Evolutionary conservation across 1,140 invertebrate species (phyloP).

Genomic region (Euglossa dilemma): DNA sequence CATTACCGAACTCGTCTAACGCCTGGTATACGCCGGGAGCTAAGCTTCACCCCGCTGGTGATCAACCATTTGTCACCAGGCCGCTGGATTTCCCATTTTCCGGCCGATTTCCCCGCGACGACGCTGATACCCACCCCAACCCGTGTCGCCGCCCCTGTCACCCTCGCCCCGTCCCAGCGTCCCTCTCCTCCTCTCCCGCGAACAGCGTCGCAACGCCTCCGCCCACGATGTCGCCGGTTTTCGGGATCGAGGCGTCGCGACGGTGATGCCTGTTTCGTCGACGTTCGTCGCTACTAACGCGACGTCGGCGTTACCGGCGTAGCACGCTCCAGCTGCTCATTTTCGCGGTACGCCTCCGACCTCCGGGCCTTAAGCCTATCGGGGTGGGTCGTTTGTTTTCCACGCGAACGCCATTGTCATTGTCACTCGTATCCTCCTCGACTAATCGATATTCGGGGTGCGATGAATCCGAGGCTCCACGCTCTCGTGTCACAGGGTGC

Average conservation of each 20-base stretch:
- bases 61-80: slow-evolving; percentile 80
- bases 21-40: slow-evolving; percentile 51
- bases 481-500: too few species aligned
- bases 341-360: slow-evolving; percentile 67
- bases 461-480: too few species aligned
- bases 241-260: slow-evolving; percentile 8
- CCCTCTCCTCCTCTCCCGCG: background rate
- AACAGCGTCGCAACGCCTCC: slow-evolving; percentile 20
- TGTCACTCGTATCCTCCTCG: slow-evolving; percentile 27
- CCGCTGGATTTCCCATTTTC: slow-evolving; percentile 82
- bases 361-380: background rate
- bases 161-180: background rate
- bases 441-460: slow-evolving; percentile 65
- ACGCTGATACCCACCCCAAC: slow-evolving; percentile 48
- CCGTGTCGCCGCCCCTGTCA: slow-evolving; percentile 12
- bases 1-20: slow-evolving; percentile 12
- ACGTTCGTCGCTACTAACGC: slow-evolving; percentile 25
- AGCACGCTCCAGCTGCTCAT: slow-evolving; percentile 67
- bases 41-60: slow-evolving; percentile 41
- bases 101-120: slow-evolving; percentile 78
- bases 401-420: slow-evolving; percentile 61
- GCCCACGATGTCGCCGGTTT: slow-evolving; percentile 8
- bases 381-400: slow-evolving; percentile 73
- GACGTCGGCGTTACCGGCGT: background rate
- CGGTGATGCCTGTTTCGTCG: slow-evolving; percentile 35